These are phyloP conservation scores for Brachypterus glaber DNA, from an alignment of 2,888 invertebrate genomes.

Conservation along the genomic window DNA sequence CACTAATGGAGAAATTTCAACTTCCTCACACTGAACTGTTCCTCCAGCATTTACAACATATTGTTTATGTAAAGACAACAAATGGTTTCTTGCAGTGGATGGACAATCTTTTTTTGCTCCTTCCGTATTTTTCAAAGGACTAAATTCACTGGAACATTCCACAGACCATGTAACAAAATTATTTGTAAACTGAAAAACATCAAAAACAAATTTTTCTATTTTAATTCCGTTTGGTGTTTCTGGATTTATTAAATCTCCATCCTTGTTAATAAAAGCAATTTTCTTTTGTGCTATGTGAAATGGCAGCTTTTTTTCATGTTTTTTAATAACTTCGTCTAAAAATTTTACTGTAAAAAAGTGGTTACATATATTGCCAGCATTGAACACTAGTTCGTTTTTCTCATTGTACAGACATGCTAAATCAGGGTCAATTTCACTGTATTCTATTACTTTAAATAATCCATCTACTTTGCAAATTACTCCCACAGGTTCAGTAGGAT, in stretches of 20 bases:
- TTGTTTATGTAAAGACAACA: conserved; percentile 65
- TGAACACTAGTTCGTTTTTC: conserved; percentile 76
- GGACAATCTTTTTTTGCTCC: conserved; percentile 82
- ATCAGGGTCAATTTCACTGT: conserved; percentile 83
- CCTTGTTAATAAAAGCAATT: conserved; percentile 71
- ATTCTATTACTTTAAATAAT: conserved; percentile 85
- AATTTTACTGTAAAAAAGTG: conserved; percentile 91
- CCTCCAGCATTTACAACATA: conserved; percentile 78
- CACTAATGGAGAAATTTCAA: conserved; percentile 85
- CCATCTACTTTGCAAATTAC: conserved; percentile 88
- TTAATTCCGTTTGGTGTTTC: conserved; percentile 89
- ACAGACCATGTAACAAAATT: conserved; percentile 92
- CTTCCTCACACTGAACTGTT: conserved; percentile 51
- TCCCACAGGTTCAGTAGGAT: conserved; percentile 87
- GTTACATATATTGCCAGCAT: conserved; percentile 95
- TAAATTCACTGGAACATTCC: conserved; percentile 85
- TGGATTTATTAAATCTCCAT: conserved; percentile 64
- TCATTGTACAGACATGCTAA: conserved; percentile 69
- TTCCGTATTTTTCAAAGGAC: conserved; percentile 92
- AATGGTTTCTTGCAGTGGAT: conserved; percentile 68
- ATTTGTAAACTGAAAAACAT: conserved; percentile 88
- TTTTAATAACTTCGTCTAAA: conserved; percentile 58
- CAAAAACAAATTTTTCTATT: conserved; percentile 98
- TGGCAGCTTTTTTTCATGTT: conserved; percentile 65
- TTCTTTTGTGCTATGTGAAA: conserved; percentile 96